Evolutionary conservation across 2,113 vertebrate genomes (phyloP), one percentile per base, ranked within the genome.

Genomic region (Sapayoa aenigma): DNA sequence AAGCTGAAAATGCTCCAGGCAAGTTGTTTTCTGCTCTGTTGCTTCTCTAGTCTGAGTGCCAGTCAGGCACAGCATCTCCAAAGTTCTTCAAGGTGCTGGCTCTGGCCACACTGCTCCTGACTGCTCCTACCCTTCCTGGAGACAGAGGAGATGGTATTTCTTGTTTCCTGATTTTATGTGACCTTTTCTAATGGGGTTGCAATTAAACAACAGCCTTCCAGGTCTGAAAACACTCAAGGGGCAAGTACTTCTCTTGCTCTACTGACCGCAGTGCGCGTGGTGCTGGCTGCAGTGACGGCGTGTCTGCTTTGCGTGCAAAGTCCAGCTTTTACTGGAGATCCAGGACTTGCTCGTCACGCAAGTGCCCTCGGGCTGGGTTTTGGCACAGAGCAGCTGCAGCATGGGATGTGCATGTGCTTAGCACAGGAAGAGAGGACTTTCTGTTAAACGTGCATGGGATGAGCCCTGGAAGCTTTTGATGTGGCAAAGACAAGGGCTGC

Each of bases 261-360:
- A 65, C 72, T 5, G 4, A 1, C 23, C 8, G 12, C 52, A 9
- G 19, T 4, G 33, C 69, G 50, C 0, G 0, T 30, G 4, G 39
- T 11, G 9, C 89, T 33, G 76, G 9, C 82, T 30, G 67, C 2
- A 4, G 1, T 41, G 9, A 11, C 21, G 2, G 31, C 55, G 19
- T 33, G 35, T 31, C 12, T 6, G n/a, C 12, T 56, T 62, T 1
- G 3, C 0, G 1, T 49, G 75, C 11, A 0, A 35, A 62, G 15
- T 33, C 33, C 9, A 1, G 47, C 1, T 0, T 74, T 84, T 2
- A 1, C 21, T 35, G 50, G 65, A 55, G 28, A 47, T 22, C 71
- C 37, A 19, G 84, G 22, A 18, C 30, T 31, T 1, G 0, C 44
- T n/a, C 21, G 73, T 49, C 77, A 71, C 2, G 0, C 55, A 4